These are phyloP conservation scores for Chelonia mydas DNA, from an alignment of 2,797 vertebrate genomes.

Conservation along the genomic window DNA sequence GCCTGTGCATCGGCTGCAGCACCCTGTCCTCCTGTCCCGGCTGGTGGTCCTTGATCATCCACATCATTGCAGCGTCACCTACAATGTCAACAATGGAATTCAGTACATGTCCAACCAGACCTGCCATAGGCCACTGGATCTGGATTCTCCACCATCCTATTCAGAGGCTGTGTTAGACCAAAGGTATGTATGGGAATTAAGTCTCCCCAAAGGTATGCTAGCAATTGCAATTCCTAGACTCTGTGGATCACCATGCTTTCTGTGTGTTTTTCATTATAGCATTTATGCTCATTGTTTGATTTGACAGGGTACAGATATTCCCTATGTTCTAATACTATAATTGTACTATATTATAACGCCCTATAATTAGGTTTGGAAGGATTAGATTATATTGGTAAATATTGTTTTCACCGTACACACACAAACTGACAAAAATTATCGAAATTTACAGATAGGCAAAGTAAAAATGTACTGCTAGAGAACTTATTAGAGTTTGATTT, in stretches of 20 bases:
- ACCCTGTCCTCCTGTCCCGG: conserved; percentile 93
- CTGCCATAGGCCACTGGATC: conserved; percentile 82
- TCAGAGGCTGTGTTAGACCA: conserved; percentile 94
- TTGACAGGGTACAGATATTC: background rate
- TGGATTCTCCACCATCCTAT: conserved; percentile 94
- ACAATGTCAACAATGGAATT: conserved; percentile 89
- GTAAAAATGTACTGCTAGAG: background rate
- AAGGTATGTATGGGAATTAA: conserved; percentile 79
- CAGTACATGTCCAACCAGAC: conserved; percentile 89
- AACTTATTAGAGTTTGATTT: background rate
- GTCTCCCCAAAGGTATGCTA: accelerated
- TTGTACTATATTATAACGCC: accelerated
- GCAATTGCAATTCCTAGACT: background rate
- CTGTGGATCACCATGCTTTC: background rate
- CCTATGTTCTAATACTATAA: accelerated
- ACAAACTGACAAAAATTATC: background rate
- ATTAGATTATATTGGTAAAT: background rate
- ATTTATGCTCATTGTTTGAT: background rate
- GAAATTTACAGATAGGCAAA: background rate
- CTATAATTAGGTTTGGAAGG: background rate
- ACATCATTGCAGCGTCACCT: conserved; percentile 86
- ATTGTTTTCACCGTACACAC: background rate
- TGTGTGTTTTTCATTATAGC: background rate
- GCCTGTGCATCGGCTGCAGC: conserved; percentile 90
- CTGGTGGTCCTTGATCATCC: conserved; percentile 94